These are phyloP conservation scores for Trichonephila inaurata DNA, from an alignment of 1,140 invertebrate species.

Conservation along the genomic window DNA sequence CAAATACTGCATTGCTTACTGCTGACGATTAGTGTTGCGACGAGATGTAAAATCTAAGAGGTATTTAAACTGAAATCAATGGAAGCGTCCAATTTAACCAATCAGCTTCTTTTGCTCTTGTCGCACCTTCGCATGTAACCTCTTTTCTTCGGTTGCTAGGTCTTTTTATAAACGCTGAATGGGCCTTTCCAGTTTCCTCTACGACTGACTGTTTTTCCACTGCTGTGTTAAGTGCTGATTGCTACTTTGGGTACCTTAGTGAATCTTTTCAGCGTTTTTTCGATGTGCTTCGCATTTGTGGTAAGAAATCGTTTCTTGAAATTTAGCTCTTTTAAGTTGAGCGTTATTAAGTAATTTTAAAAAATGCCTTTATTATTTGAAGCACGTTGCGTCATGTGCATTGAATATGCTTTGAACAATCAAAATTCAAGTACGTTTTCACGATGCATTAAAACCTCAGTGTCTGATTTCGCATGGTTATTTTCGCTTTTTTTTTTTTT, in stretches of 20 bases:
- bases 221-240: background rate
- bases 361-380: background rate
- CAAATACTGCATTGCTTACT: too few relatives aligned
- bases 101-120: background rate
- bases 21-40: too few relatives aligned
- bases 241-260: background rate
- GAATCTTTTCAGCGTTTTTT: slow-evolving; percentile 13
- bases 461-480: background rate
- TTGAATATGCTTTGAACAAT: background rate
- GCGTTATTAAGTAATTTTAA: too few relatives aligned
- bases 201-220: background rate
- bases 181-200: background rate
- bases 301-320: background rate
- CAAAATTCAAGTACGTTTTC: too few relatives aligned
- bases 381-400: background rate
- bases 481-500: background rate
- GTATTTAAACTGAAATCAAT: too few relatives aligned
- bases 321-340: background rate
- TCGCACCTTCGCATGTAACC: background rate
- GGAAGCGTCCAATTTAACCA: background rate
- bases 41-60: too few relatives aligned
- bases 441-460: background rate
- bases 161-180: background rate
- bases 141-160: background rate
- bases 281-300: slow-evolving; percentile 42